phyloP scores from a whole-genome alignment of 2,888 invertebrate species.

The Rhagonycha fulva region DNA sequence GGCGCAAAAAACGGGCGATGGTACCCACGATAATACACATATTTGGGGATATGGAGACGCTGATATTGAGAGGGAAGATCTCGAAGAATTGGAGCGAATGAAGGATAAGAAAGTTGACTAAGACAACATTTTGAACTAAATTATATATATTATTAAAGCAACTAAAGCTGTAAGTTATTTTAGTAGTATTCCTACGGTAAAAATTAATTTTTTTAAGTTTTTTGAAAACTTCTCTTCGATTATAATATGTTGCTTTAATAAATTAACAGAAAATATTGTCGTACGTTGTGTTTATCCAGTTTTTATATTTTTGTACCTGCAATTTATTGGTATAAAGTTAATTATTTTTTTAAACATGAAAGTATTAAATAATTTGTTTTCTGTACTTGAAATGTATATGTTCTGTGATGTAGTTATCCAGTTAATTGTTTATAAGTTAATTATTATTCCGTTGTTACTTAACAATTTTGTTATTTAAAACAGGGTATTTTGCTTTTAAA shows the following conservation, averaged over 20 bases:
- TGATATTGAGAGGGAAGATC: constrained; percentile 62
- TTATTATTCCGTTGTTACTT: background rate
- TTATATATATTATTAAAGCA: background rate
- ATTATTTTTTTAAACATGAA: constrained; percentile 1
- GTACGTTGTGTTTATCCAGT: background rate
- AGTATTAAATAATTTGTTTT: background rate
- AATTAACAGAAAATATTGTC: background rate
- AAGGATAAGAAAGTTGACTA: constrained; percentile 47
- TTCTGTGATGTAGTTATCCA: constrained; percentile 14
- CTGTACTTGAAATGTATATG: constrained; percentile 12
- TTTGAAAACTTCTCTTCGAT: background rate
- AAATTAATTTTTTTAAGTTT: background rate
- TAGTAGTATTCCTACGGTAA: background rate
- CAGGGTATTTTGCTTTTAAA: background rate
- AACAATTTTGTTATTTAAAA: background rate
- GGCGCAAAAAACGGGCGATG: constrained; percentile 64
- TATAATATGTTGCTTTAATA: background rate
- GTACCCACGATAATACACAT: constrained; percentile 52
- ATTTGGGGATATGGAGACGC: constrained; percentile 69
- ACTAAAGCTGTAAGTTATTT: background rate
- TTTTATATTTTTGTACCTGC: constrained; percentile 7
- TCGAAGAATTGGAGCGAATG: constrained; percentile 60
- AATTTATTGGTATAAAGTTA: background rate
- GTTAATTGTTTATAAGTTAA: background rate
- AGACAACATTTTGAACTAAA: background rate